These are phyloP conservation scores for Trachymyrmex septentrionalis DNA, from an alignment of 1,140 invertebrate species.

Conservation along the genomic window DNA sequence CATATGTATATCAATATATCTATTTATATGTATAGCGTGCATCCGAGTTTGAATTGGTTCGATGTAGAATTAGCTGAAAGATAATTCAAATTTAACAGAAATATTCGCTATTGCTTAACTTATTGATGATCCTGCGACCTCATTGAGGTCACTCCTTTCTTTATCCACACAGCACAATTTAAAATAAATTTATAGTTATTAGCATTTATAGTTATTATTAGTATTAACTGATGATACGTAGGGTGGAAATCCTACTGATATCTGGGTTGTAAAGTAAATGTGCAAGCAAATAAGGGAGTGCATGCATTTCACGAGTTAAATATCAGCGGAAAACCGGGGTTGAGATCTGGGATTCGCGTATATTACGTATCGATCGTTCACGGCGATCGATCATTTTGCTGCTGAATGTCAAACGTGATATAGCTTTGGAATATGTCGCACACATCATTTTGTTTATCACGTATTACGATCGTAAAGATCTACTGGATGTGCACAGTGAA, in stretches of 20 bases:
- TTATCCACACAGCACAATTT: too few species aligned
- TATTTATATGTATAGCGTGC: too few species aligned
- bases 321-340: not conserved
- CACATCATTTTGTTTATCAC: constrained; percentile 22
- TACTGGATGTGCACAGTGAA: not conserved
- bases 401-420: not conserved
- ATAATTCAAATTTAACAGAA: too few species aligned
- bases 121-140: too few species aligned
- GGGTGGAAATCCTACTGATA: not conserved
- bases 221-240: not conserved
- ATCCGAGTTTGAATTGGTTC: too few species aligned
- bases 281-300: constrained; percentile 2
- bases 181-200: too few species aligned
- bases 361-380: constrained; percentile 9
- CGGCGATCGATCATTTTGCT: not conserved
- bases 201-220: too few species aligned
- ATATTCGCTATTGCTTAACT: too few species aligned
- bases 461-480: constrained; percentile 11
- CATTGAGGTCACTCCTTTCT: too few species aligned
- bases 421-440: constrained; percentile 19
- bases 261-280: not conserved
- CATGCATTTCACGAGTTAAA: constrained; percentile 1
- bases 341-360: not conserved
- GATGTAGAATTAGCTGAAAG: too few species aligned
- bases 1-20: too few species aligned